Conservation (phyloP, 1,140 invertebrate genomes). For the Cherax destructor region DNA sequence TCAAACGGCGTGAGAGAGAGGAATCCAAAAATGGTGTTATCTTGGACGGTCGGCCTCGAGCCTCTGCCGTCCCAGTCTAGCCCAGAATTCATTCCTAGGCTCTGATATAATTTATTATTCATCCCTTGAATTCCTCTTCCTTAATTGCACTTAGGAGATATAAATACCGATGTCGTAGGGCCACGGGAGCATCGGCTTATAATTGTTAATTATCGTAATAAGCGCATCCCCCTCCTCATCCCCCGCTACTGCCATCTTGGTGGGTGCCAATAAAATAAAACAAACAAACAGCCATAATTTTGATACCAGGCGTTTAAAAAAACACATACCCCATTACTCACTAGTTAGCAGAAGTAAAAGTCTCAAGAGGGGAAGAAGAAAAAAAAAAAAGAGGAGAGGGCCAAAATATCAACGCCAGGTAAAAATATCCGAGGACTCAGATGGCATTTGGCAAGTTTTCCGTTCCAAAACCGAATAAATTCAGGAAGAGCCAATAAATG, state of each 20-base stretch:
- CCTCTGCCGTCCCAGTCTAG: no score
- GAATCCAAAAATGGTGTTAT: no score
- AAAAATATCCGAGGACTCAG: neutral
- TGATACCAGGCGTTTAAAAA: neutral
- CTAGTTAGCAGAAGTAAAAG: neutral
- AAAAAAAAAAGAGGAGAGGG: neutral
- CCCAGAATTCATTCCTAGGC: neutral
- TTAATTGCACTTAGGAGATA: neutral
- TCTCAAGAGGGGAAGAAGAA: neutral
- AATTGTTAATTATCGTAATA: neutral
- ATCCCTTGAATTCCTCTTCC: neutral
- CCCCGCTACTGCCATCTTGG: no score
- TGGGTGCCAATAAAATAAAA: no score
- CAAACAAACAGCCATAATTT: no score
- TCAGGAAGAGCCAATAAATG: neutral
- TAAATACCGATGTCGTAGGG: neutral
- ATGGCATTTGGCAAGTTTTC: slow-evolving; percentile 1
- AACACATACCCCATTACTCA: neutral
- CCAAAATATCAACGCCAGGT: neutral
- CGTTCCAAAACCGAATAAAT: neutral
- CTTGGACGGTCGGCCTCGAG: no score
- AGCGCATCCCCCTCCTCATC: no score
- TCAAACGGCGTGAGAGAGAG: no score
- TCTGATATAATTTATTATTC: neutral
- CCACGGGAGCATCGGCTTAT: neutral